Percentiles rank a stretch among this genome's conserved stretches.
phyloP scores from a whole-genome alignment of 2,888 invertebrate species.

The Pandemis corylana region DNA sequence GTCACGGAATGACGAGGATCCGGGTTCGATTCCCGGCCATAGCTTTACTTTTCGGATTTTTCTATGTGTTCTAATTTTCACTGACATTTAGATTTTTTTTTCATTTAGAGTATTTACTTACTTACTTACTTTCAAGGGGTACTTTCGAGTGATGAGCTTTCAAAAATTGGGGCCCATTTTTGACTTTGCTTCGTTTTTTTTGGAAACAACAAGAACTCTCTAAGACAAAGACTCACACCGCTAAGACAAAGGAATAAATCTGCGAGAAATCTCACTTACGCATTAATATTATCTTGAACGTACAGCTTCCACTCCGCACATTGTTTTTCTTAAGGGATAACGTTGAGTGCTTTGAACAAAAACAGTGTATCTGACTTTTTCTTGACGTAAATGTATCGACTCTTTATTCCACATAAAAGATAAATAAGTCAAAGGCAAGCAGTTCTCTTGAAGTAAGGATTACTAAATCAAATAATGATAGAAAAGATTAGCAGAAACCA shows the following conservation, averaged over 20 bases:
- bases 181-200: not conserved
- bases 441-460: too few species aligned
- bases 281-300: constrained; percentile 17
- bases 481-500: too few species aligned
- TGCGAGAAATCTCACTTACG: not conserved
- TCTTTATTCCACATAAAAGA: not conserved
- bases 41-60: too few species aligned
- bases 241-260: constrained; percentile 4
- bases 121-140: too few species aligned
- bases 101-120: too few species aligned
- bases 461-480: too few species aligned
- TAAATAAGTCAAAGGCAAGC: too few species aligned
- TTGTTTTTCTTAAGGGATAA: constrained; percentile 19
- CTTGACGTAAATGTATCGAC: not conserved
- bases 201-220: not conserved
- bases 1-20: too few species aligned
- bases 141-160: too few species aligned
- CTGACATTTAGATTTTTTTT: too few species aligned
- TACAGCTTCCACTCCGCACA: not conserved
- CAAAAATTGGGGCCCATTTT: not conserved
- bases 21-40: too few species aligned
- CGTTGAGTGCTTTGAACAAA: not conserved
- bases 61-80: too few species aligned
- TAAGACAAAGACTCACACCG: not conserved
- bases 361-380: not conserved